A percentile compares a stretch with the other conserved stretches of the same genome.
phyloP scores from a whole-genome alignment of 2,113 vertebrate genomes.

The Tapirus terrestris region DNA sequence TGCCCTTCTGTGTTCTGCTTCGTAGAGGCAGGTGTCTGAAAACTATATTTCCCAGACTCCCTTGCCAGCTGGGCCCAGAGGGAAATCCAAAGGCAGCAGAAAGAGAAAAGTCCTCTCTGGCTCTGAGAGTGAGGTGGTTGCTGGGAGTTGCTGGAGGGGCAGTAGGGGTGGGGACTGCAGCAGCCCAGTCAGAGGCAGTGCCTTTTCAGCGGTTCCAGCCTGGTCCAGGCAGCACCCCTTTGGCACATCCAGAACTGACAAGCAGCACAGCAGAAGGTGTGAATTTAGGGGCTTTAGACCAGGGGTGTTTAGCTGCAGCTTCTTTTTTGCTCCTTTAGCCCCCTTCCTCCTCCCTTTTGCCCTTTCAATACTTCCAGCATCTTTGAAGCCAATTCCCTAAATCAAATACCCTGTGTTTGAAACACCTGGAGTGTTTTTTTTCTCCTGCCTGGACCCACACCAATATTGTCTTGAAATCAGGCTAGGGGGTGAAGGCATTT shows the following conservation, averaged over 20 bases:
- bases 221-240: not conserved
- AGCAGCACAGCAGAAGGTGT: not conserved
- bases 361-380: not conserved
- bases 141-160: not conserved
- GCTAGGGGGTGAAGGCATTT: not conserved
- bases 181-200: not conserved
- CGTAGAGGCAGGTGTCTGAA: not conserved
- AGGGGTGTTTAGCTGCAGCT: not conserved
- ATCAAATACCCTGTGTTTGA: not conserved
- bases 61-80: not conserved
- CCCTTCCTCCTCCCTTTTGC: not conserved
- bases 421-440: not conserved
- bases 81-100: not conserved
- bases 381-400: not conserved
- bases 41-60: not conserved
- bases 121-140: not conserved
- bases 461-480: not conserved
- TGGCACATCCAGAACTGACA: not conserved
- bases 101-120: not conserved
- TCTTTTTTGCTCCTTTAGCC: not conserved
- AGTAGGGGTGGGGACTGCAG: too few species aligned
- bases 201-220: not conserved
- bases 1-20: not conserved
- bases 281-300: not conserved
- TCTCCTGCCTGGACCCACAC: not conserved